Percentiles rank a stretch among this genome's conserved stretches.
phyloP scores from a whole-genome alignment of 2,113 vertebrate species.

The Gadus chalcogrammus region DNA sequence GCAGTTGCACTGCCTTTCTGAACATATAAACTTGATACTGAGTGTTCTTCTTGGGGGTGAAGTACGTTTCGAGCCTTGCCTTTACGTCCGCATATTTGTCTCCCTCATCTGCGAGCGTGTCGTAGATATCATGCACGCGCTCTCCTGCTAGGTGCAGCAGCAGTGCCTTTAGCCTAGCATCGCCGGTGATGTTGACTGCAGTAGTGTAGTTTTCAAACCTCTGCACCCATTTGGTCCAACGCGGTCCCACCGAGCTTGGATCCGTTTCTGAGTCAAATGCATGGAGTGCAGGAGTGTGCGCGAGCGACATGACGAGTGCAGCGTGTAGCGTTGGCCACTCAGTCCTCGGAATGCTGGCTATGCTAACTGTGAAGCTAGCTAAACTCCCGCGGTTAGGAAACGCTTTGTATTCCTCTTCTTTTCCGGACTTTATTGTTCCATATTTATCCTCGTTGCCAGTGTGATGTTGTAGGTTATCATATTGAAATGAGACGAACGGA shows the following conservation, averaged over 20 bases:
- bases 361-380: too few species aligned
- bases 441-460: too few species aligned
- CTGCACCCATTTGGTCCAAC: constrained; percentile 24
- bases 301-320: too few species aligned
- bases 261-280: constrained; percentile 23
- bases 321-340: too few species aligned
- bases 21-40: constrained; percentile 14
- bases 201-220: constrained; percentile 20
- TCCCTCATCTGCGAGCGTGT: not conserved
- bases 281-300: not conserved
- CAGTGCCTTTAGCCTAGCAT: constrained; percentile 14
- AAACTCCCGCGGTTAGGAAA: too few species aligned
- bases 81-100: constrained; percentile 13
- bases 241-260: constrained; percentile 11
- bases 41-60: constrained; percentile 9
- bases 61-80: constrained; percentile 7
- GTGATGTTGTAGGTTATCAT: too few species aligned
- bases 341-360: too few species aligned
- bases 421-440: too few species aligned
- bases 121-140: constrained; percentile 25
- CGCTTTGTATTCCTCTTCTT: too few species aligned
- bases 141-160: constrained; percentile 18
- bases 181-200: constrained; percentile 22
- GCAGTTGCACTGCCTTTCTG: not conserved
- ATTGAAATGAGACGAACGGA: too few species aligned